Evolutionary conservation across 2,113 vertebrate genomes (phyloP).

Genomic region (Dasyprocta punctata): DNA sequence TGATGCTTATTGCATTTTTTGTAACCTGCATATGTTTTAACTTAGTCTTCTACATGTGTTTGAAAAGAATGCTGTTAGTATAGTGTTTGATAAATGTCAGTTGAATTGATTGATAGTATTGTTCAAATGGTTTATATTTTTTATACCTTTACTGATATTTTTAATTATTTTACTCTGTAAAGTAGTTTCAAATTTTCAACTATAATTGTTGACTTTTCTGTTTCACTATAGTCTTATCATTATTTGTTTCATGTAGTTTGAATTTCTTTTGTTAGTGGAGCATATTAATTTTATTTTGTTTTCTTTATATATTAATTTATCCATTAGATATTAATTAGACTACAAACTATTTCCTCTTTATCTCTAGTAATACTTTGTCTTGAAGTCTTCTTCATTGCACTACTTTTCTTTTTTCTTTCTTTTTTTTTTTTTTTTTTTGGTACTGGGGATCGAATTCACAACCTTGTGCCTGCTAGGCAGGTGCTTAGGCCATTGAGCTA

Average conservation of each 20-base stretch:
- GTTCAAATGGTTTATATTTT: background rate
- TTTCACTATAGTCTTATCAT: background rate
- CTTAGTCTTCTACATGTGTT: background rate
- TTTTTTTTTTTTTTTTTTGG: too few species aligned
- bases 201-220: background rate
- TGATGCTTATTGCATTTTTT: background rate
- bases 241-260: background rate
- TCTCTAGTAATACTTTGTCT: background rate
- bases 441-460: too few species aligned
- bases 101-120: background rate
- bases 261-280: background rate
- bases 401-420: background rate
- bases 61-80: background rate
- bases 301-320: background rate
- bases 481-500: too few species aligned
- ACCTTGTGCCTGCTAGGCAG: too few species aligned
- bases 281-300: background rate
- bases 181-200: background rate
- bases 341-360: background rate
- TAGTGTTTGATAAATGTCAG: background rate
- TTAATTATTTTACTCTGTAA: background rate
- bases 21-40: background rate
- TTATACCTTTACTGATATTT: background rate
- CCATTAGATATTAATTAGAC: background rate
- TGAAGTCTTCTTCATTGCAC: background rate